These are phyloP conservation scores for Platyura marginata DNA, from an alignment of 1,140 invertebrate species.

Conservation along the genomic window DNA sequence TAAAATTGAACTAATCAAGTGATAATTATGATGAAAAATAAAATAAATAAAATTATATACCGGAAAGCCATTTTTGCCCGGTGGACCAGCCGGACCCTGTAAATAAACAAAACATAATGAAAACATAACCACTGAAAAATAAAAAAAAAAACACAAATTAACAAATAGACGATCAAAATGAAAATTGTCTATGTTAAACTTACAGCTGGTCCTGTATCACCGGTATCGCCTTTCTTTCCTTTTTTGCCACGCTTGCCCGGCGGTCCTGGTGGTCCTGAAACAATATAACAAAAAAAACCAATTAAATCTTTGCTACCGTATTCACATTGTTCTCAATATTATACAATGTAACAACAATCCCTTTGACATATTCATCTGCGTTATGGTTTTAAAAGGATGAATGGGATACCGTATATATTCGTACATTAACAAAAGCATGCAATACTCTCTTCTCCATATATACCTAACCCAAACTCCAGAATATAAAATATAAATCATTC, in stretches of 20 bases:
- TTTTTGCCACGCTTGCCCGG: conserved; percentile 71
- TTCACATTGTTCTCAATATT: too few species aligned
- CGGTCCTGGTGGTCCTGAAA: conserved; percentile 51
- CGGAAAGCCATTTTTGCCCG: conserved; percentile 78
- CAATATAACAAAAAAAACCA: conserved; percentile 15
- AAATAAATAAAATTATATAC: conserved; percentile 30
- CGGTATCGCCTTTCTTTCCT: conserved; percentile 72
- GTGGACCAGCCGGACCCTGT: conserved; percentile 56
- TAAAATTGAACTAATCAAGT: too few species aligned
- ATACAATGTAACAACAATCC: too few species aligned
- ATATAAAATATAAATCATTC: not conserved
- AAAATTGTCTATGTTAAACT: conserved; percentile 21
- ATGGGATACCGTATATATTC: too few species aligned
- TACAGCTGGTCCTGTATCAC: conserved; percentile 56
- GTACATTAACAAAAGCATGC: too few species aligned
- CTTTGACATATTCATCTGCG: too few species aligned
- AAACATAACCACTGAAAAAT: conserved; percentile 5
- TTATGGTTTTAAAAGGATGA: too few species aligned
- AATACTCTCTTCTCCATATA: not conserved
- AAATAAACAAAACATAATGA: conserved; percentile 19
- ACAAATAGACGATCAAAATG: conserved; percentile 6
- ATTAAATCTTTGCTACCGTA: too few species aligned
- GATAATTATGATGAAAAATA: too few species aligned
- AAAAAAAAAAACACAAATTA: conserved; percentile 6
- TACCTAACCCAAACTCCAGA: not conserved